A percentile compares a stretch with the other conserved stretches of the same genome.
Conservation (phyloP, 2,888 invertebrate genomes). For the Neoaliturus tenellus region DNA sequence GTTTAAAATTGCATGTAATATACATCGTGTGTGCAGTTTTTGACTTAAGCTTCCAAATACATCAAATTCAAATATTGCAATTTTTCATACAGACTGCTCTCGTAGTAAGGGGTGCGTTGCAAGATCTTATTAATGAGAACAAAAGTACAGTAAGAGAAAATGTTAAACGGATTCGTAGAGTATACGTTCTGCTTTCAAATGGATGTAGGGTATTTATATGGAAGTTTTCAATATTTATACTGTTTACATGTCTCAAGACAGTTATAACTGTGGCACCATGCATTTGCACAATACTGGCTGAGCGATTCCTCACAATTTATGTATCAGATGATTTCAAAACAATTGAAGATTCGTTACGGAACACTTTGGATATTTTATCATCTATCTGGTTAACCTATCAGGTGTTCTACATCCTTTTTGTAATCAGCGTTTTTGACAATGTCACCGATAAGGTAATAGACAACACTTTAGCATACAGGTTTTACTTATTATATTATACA, state of each 20-base stretch:
- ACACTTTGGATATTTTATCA: background rate
- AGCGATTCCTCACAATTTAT: background rate
- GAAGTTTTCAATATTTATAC: background rate
- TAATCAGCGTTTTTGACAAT: background rate
- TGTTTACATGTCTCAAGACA: background rate
- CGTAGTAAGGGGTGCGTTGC: background rate
- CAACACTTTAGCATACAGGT: no score
- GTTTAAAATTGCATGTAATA: background rate
- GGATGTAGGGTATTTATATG: background rate
- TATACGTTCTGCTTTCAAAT: background rate
- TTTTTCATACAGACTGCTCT: background rate
- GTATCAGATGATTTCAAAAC: background rate
- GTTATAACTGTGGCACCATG: background rate
- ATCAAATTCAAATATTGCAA: background rate
- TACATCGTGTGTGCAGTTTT: background rate
- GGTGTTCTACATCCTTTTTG: background rate
- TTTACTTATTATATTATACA: no score
- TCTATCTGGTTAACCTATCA: background rate
- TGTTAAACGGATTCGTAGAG: background rate
- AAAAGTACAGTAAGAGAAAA: background rate
- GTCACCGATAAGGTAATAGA: background rate
- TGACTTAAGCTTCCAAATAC: background rate
- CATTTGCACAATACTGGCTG: background rate
- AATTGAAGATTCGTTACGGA: background rate
- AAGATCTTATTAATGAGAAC: background rate